These are phyloP conservation scores for Macroteleia sp. DNA, from an alignment of 2,888 invertebrate species.

Conservation along the genomic window DNA sequence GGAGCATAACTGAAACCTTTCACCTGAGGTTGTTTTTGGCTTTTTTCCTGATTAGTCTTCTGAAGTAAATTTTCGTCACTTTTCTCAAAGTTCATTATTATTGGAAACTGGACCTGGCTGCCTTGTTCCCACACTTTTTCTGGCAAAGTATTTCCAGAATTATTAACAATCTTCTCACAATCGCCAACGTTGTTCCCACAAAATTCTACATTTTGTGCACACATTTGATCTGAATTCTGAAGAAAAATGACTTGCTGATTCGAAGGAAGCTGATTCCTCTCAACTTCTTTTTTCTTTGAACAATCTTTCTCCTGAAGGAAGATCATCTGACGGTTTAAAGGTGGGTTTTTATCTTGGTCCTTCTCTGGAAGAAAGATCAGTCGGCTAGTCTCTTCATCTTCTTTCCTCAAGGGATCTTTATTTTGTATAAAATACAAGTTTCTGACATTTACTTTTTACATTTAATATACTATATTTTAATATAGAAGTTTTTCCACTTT, in stretches of 20 bases:
- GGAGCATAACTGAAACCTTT: conserved; percentile 73
- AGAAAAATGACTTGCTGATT: conserved; percentile 34
- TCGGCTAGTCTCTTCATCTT: too few relatives aligned
- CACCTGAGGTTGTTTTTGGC: background rate
- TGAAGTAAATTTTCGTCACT: background rate
- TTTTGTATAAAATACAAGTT: too few relatives aligned
- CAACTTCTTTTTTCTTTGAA: background rate
- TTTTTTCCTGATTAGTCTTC: background rate
- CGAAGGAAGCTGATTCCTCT: background rate
- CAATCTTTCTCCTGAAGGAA: conserved; percentile 17
- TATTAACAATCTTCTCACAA: background rate
- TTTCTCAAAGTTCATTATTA: conserved; percentile 23
- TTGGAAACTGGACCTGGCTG: background rate
- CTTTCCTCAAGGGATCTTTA: too few relatives aligned
- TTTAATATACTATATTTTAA: too few relatives aligned
- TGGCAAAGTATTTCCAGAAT: background rate
- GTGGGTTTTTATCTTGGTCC: too few relatives aligned
- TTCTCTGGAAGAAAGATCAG: too few relatives aligned
- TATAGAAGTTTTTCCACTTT: too few relatives aligned
- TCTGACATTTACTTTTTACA: too few relatives aligned
- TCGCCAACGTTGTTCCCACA: background rate
- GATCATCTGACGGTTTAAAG: conserved; percentile 33
- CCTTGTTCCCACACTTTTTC: conserved; percentile 14
- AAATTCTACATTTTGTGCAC: conserved; percentile 10
- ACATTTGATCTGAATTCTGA: conserved; percentile 25